Conservation (phyloP, 2,888 invertebrate genomes). For the Protodeltote pygarga region DNA sequence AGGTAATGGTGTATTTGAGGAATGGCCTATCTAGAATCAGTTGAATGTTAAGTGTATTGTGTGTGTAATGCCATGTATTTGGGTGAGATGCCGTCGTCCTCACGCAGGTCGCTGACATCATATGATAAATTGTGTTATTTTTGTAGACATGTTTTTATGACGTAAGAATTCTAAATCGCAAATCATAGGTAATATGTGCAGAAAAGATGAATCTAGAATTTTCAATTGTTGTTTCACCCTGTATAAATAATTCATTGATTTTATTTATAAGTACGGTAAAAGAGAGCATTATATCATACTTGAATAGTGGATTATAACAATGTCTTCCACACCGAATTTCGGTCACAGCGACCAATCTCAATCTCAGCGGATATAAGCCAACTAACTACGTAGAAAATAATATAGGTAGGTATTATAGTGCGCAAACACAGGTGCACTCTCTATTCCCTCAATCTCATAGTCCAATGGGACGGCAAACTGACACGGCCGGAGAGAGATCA, state of each 20-base stretch:
- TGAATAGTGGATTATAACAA: no score
- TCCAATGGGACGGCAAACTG: no score
- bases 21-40: slow-evolving; percentile 59
- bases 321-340: no score
- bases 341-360: no score
- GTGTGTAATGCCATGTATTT: slow-evolving; percentile 71
- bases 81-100: slow-evolving; percentile 66
- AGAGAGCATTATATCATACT: background rate
- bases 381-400: no score
- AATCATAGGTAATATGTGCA: slow-evolving; percentile 5
- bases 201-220: slow-evolving; percentile 8
- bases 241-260: slow-evolving; percentile 15
- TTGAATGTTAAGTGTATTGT: slow-evolving; percentile 65
- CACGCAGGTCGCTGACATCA: slow-evolving; percentile 64
- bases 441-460: no score
- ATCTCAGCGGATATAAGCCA: no score
- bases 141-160: slow-evolving; percentile 29
- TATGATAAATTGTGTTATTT: slow-evolving; percentile 35
- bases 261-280: background rate
- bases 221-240: slow-evolving; percentile 12
- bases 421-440: no score
- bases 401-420: no score
- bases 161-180: slow-evolving; percentile 20
- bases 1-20: slow-evolving; percentile 34
- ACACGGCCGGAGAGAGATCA: no score